Evolutionary conservation across 2,113 vertebrate genomes (phyloP).

Genomic region (Corythaeola cristata): DNA sequence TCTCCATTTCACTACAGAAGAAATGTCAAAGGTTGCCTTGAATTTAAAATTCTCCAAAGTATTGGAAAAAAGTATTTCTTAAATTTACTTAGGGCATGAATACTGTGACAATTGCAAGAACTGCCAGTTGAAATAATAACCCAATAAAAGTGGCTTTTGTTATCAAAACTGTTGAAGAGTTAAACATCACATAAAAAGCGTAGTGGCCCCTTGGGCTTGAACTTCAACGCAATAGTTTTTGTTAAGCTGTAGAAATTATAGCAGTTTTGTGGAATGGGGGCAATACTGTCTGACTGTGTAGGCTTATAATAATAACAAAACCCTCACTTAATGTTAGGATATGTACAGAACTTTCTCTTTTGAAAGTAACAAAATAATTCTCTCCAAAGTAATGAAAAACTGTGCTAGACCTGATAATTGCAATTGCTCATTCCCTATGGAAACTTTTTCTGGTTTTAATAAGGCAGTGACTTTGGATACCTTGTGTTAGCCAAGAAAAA

Average conservation of each 20-base stretch:
- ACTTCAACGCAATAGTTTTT: background rate
- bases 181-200: background rate
- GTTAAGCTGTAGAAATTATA: background rate
- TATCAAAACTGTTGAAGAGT: background rate
- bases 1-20: background rate
- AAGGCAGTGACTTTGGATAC: background rate
- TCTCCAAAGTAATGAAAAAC: background rate
- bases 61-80: background rate
- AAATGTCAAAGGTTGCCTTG: background rate
- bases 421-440: background rate
- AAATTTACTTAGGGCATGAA: background rate
- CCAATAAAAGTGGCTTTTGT: background rate
- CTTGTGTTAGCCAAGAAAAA: background rate
- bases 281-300: background rate
- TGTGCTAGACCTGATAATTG: background rate
- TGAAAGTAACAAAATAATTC: background rate
- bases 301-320: background rate
- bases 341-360: background rate
- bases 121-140: background rate
- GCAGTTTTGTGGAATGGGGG: background rate
- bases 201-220: background rate
- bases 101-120: background rate
- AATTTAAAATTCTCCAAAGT: background rate
- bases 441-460: background rate
- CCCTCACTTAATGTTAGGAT: background rate